Base-by-base conservation (phyloP, 2,888 invertebrate species). In the Oscheius sp. region DNA sequence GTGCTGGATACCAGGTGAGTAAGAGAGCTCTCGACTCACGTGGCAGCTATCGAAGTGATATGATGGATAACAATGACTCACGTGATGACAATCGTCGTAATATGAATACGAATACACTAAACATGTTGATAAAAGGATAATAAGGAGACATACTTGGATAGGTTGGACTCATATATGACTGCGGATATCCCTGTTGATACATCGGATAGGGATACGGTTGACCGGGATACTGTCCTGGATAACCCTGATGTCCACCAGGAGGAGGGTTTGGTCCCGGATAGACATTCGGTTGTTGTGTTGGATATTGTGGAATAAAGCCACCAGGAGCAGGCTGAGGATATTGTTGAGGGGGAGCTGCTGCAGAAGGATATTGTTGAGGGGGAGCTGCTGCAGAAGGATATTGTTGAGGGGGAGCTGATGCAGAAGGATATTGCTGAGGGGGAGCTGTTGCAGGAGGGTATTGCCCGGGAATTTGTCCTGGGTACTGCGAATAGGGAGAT, bases 1-100 rank as follows among this genome's bases (percentile, higher is more conserved):
- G n/a, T n/a, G n/a, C n/a, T n/a, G n/a, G n/a, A n/a, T n/a, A n/a
- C n/a, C n/a, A n/a, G n/a, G n/a, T n/a, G n/a, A n/a, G n/a, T 26
- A 4, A 24, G 49, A 49, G 14, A 2, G 51, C 12, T 28, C 22
- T 54, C 28, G 41, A 59, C 59, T 59, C 59, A 59, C 59, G 59
- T 59, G 44, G 44, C 59, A 59, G 59, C 59, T 59, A 44, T 59
- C 59, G 44, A 33, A 62, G 36, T 62, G 49, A 17, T 17, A 33
- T 2, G 24, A 8, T 12, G 45, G 62, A 44, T 47, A 47, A 45
- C 32, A 62, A 24, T 61, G 41, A 62, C 62, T 62, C 62, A 62
- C 62, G 22, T 62, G 59, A 26, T 44, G 33, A 36, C 33, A 30
- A 33, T 62, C 62, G 22, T 62, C 30, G 32, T 49, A 47, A 33